Evolutionary conservation across 2,113 vertebrate genomes (phyloP).

Genomic region (Cyanoramphus novaezelandiae): DNA sequence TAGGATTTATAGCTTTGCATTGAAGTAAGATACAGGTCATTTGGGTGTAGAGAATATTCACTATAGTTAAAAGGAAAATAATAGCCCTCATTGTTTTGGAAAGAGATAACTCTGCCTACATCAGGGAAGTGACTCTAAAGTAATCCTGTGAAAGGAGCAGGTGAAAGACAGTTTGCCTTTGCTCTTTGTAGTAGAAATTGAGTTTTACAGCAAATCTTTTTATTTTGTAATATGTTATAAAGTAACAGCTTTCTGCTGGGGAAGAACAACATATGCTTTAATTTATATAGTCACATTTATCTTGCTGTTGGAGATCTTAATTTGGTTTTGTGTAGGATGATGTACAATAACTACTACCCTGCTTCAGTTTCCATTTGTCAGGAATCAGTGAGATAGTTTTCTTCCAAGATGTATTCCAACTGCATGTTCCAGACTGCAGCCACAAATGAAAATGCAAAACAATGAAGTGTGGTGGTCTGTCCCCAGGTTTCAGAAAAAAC

Average conservation of each 20-base stretch:
- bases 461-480: neutral
- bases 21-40: neutral
- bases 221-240: neutral
- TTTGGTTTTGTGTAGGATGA: neutral
- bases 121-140: neutral
- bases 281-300: neutral
- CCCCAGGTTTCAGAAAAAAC: neutral
- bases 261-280: neutral
- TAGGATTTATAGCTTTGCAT: neutral
- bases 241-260: neutral
- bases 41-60: neutral
- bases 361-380: neutral
- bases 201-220: neutral
- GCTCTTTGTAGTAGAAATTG: neutral
- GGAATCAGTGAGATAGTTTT: neutral
- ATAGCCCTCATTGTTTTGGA: neutral
- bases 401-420: neutral
- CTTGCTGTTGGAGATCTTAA: neutral
- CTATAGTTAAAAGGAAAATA: neutral
- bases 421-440: neutral
- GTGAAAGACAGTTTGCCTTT: neutral
- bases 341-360: neutral
- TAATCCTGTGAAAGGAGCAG: neutral
- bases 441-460: neutral
- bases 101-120: neutral